phyloP scores from a whole-genome alignment of 2,888 invertebrate species.

The Podabrus alpinus region DNA sequence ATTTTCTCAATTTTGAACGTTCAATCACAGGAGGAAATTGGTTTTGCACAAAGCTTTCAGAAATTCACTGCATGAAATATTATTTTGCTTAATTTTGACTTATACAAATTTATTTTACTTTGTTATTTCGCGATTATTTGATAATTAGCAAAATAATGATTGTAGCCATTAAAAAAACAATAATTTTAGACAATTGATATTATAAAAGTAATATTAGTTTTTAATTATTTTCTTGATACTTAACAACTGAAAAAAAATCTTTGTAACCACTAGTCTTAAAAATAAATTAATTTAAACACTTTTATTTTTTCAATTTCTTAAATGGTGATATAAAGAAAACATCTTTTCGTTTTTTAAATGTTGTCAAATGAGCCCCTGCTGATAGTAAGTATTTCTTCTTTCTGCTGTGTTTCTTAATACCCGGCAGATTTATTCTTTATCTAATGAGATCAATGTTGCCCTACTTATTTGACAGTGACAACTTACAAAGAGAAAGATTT shows the following conservation, averaged over 20 bases:
- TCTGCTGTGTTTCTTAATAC: background rate
- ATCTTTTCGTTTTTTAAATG: background rate
- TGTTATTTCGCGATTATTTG: slow-evolving; percentile 5
- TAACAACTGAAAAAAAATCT: background rate
- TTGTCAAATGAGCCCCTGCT: background rate
- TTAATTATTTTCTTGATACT: background rate
- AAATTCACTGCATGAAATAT: slow-evolving; percentile 8
- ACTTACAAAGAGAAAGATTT: background rate
- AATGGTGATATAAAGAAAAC: background rate
- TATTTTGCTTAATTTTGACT: slow-evolving; percentile 12
- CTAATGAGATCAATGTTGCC: background rate
- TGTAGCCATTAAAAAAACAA: slow-evolving; percentile 1
- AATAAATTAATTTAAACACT: background rate
- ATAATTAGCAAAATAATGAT: background rate
- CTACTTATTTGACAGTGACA: background rate
- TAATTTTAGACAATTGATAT: background rate
- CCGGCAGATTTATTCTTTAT: background rate
- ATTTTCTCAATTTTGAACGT: slow-evolving; percentile 4
- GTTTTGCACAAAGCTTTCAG: slow-evolving; percentile 1
- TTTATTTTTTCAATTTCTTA: background rate
- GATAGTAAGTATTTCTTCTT: background rate
- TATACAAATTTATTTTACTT: slow-evolving; percentile 15
- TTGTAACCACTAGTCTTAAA: background rate
- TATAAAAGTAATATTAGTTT: slow-evolving; percentile 15
- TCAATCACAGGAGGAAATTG: slow-evolving; percentile 9